Evolutionary conservation across 2,113 vertebrate species (phyloP).

Genomic region (Gnathonemus echidnorhynchus): DNA sequence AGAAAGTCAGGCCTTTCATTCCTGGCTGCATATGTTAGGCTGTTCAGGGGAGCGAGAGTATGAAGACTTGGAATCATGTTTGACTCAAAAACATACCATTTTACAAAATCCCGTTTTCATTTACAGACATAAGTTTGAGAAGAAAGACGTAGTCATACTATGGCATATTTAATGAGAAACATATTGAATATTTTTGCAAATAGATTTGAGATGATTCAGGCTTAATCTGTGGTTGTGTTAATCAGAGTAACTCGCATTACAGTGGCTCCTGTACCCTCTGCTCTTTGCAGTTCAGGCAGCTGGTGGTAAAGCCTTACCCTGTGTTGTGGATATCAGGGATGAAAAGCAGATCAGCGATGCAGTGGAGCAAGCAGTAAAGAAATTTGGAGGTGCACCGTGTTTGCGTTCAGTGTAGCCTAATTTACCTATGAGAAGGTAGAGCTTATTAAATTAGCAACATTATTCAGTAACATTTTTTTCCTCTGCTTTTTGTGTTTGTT

Average conservation of each 20-base stretch:
- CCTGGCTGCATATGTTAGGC: not conserved
- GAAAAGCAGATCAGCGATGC: constrained; percentile 79
- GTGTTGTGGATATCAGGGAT: constrained; percentile 85
- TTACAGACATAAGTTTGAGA: not conserved
- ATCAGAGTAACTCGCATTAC: not conserved
- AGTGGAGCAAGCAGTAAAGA: constrained; percentile 74
- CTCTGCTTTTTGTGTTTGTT: not conserved
- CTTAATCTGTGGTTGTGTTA: not conserved
- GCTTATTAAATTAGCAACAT: not conserved
- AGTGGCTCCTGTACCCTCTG: not conserved
- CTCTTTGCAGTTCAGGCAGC: constrained; percentile 72
- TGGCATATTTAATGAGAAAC: not conserved
- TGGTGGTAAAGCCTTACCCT: constrained; percentile 84
- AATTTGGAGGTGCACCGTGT: constrained; percentile 75
- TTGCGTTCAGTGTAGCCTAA: not conserved
- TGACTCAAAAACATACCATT: not conserved
- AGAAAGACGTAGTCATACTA: not conserved
- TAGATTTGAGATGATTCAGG: not conserved
- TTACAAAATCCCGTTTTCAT: not conserved
- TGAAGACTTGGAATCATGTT: not conserved
- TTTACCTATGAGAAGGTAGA: not conserved
- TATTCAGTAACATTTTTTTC: not conserved
- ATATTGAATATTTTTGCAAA: not conserved
- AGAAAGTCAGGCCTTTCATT: constrained; percentile 69
- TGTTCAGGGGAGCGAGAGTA: not conserved